These are phyloP conservation scores for Polyommatus icarus DNA, from an alignment of 2,888 invertebrate species.

Conservation along the genomic window DNA sequence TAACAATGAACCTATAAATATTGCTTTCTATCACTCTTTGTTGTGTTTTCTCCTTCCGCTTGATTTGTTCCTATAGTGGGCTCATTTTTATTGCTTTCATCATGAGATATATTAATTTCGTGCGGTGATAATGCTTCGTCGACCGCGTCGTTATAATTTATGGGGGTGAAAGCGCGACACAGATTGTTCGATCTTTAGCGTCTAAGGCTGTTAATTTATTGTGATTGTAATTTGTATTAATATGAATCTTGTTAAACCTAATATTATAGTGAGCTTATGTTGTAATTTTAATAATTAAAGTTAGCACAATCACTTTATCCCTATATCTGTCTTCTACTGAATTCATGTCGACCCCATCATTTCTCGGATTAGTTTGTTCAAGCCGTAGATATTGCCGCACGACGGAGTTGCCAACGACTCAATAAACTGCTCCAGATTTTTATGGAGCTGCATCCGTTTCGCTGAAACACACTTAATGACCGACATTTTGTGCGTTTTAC, in stretches of 20 bases:
- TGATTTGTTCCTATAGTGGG: constrained; percentile 52
- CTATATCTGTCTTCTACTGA: background rate
- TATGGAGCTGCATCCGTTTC: constrained; percentile 62
- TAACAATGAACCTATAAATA: constrained; percentile 75
- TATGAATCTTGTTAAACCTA: too few relatives aligned
- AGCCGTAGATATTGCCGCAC: constrained; percentile 62
- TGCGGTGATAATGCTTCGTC: constrained; percentile 46
- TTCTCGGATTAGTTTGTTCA: constrained; percentile 63
- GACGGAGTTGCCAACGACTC: constrained; percentile 75
- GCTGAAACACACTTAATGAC: constrained; percentile 71
- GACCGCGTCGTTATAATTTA: constrained; percentile 24
- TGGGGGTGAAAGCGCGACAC: constrained; percentile 19
- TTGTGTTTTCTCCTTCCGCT: constrained; percentile 58
- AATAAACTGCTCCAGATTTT: constrained; percentile 75
- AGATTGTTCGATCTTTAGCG: background rate
- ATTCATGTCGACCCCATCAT: background rate
- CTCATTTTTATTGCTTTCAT: constrained; percentile 47
- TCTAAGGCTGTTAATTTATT: too few relatives aligned
- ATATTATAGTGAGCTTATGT: too few relatives aligned
- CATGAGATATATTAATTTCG: constrained; percentile 55
- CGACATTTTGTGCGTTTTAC: constrained; percentile 79
- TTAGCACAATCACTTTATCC: too few relatives aligned
- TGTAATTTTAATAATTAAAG: too few relatives aligned
- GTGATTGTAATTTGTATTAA: too few relatives aligned
- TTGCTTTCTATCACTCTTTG: constrained; percentile 63